Evolutionary conservation across 2,888 invertebrate genomes (phyloP), one percentile per base, ranked within the genome.

Genomic region (Caradrina kadenii): DNA sequence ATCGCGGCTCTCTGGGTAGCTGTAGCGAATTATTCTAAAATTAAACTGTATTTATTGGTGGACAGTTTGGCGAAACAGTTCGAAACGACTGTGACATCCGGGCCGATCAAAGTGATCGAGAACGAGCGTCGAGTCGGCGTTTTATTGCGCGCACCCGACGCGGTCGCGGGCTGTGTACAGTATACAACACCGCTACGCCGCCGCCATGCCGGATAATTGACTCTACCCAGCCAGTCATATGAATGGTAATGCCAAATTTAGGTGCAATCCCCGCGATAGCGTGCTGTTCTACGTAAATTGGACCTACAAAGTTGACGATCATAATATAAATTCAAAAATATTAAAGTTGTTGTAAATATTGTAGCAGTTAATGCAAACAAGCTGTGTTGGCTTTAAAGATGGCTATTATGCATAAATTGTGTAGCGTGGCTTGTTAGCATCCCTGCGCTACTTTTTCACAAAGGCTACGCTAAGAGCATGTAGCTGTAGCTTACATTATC

Each of bases 101-200:
- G 91, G 71, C 87, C 91, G 94, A 94, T 94, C 94, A 94, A 94
- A 94, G 94, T 92, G 92, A 94, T 93, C 88, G 92, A 87, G 88
- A 90, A 89, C 87, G 87, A 84, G 86, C 88, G 89, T 80, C 85
- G 89, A 87, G 84, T 80, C 78, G 82, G 76, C 87, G 88, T 87
- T 93, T 93, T 92, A 92, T 91, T 89, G 87, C 89, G 63, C 53
- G 69, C 79, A 81, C 70, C 59, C 56, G 66, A 61, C 69, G 56
- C 65, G 65, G 55, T 52, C 60, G 71, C 55, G 64, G 21, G 22
- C 15, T 45, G 68, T 45, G 61, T 70, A 42, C 21, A 21, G 39
- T 26, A 31, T 13, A 45, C 21, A 0, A 19, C 48, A 21, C 45
- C 62, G 53, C 63, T 70, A 31, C n/a, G 19, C 39, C 60, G 64